Evolutionary conservation across 2,797 vertebrate genomes (phyloP).

Genomic region (Acanthis flammea): DNA sequence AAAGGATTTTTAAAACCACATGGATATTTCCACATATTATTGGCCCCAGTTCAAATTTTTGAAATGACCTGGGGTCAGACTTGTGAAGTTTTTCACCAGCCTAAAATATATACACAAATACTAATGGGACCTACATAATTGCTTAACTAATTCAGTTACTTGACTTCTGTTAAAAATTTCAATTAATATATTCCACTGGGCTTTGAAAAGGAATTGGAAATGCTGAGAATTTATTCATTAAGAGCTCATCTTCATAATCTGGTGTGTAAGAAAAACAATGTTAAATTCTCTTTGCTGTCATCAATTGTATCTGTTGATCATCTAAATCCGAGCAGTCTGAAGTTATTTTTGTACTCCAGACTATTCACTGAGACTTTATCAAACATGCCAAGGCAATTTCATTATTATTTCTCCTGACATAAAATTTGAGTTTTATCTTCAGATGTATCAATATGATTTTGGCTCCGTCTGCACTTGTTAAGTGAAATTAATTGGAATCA

Average conservation of each 20-base stretch:
- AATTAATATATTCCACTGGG: neutral
- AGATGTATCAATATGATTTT: neutral
- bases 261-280: neutral
- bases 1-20: neutral
- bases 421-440: conserved; percentile 5
- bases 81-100: neutral
- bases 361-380: neutral
- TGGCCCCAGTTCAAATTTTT: neutral
- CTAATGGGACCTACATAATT: neutral
- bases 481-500: conserved; percentile 17
- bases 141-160: conserved; percentile 6
- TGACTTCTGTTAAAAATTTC: neutral
- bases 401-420: neutral
- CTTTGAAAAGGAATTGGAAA: conserved; percentile 11
- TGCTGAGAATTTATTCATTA: conserved; percentile 15
- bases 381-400: neutral
- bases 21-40: neutral
- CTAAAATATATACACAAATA: neutral
- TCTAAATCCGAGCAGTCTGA: neutral
- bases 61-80: neutral
- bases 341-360: neutral
- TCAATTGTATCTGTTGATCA: neutral
- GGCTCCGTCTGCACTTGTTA: neutral
- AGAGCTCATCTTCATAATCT: neutral
- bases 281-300: neutral